A percentile compares a stretch with the other conserved stretches of the same genome.
phyloP scores from a whole-genome alignment of 2,113 vertebrate species.

The Neoarius graeffei region DNA sequence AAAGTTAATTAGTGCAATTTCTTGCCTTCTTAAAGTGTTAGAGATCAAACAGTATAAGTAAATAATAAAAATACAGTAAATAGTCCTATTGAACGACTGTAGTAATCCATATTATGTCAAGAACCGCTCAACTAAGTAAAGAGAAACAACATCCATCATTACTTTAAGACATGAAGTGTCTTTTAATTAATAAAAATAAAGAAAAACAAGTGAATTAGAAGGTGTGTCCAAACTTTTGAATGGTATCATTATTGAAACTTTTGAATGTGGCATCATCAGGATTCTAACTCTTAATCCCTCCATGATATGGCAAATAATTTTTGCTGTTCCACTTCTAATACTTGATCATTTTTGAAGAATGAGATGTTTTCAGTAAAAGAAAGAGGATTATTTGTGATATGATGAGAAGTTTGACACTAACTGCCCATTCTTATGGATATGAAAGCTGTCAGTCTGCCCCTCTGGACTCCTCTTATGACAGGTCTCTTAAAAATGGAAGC shows the following conservation, averaged over 20 bases:
- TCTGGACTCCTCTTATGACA: neutral
- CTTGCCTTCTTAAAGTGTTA: too few species aligned
- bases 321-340: neutral
- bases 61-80: too few species aligned
- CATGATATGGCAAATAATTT: neutral
- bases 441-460: slow-evolving; percentile 20
- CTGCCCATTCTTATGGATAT: slow-evolving; percentile 15
- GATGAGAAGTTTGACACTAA: neutral
- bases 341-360: neutral
- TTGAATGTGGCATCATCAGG: neutral
- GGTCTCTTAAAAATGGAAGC: slow-evolving; percentile 10
- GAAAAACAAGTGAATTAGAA: too few species aligned
- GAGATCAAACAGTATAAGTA: too few species aligned
- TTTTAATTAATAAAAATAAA: too few species aligned
- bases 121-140: too few species aligned
- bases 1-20: too few species aligned
- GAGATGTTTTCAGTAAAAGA: neutral
- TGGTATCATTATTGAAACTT: neutral
- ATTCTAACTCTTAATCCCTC: neutral
- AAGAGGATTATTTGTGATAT: neutral
- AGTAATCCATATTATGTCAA: too few species aligned
- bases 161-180: too few species aligned
- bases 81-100: too few species aligned
- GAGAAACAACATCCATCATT: too few species aligned
- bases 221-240: too few species aligned